Percentiles rank a stretch among this genome's conserved stretches.
Evolutionary conservation across 2,888 invertebrate species (phyloP).

Genomic region (Cybosia mesomella): DNA sequence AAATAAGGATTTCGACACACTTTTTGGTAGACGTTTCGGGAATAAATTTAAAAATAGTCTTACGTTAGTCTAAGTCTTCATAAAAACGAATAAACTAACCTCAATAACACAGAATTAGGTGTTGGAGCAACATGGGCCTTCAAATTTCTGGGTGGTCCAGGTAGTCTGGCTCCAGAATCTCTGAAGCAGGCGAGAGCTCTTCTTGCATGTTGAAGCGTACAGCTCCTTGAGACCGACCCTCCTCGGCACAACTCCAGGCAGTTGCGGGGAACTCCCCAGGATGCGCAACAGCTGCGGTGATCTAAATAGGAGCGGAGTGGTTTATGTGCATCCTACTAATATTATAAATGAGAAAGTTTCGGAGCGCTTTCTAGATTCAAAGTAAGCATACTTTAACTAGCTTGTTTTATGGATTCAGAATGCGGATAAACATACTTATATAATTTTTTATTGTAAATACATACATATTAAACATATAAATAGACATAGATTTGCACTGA

Average conservation of each 20-base stretch:
- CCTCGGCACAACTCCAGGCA: slow-evolving; percentile 95
- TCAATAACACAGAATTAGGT: slow-evolving; percentile 73
- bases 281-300: slow-evolving; percentile 94
- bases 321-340: neutral
- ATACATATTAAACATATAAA: too few species aligned
- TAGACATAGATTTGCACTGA: too few species aligned
- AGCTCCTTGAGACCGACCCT: slow-evolving; percentile 89
- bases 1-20: neutral
- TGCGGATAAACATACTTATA: too few species aligned
- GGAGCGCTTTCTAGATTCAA: too few species aligned
- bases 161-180: slow-evolving; percentile 91
- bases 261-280: slow-evolving; percentile 92
- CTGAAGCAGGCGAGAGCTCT: slow-evolving; percentile 94
- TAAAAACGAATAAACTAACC: slow-evolving; percentile 53
- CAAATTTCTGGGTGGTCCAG: slow-evolving; percentile 90
- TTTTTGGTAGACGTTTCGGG: neutral
- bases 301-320: slow-evolving; percentile 76
- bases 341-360: neutral
- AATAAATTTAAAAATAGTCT: neutral
- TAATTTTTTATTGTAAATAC: too few species aligned
- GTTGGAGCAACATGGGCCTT: slow-evolving; percentile 79
- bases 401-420: too few species aligned
- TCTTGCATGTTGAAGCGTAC: slow-evolving; percentile 91
- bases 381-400: too few species aligned
- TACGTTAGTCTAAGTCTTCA: too few species aligned